Percentiles rank a stretch among this genome's conserved stretches.
phyloP scores from a whole-genome alignment of 2,113 vertebrate species.

The Balaenoptera acutorostrata region DNA sequence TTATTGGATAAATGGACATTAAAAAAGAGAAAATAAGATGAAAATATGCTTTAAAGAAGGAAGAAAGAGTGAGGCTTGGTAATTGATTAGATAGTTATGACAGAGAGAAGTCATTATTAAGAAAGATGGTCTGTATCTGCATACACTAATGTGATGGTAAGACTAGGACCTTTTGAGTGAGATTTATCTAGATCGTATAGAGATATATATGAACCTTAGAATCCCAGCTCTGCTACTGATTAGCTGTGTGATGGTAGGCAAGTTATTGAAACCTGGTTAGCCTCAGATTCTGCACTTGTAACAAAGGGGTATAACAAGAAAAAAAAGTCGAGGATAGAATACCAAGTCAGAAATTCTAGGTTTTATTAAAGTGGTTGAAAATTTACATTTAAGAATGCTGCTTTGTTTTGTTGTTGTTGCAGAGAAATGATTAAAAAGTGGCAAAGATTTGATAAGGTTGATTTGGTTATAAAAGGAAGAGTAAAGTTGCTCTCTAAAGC shows the following conservation, averaged over 20 bases:
- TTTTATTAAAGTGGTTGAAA: background rate
- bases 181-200: background rate
- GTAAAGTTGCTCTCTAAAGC: background rate
- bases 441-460: background rate
- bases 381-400: background rate
- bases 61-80: background rate
- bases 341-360: background rate
- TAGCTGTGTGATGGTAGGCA: background rate
- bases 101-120: background rate
- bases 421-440: background rate
- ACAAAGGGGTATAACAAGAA: background rate
- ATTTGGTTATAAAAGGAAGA: background rate
- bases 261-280: background rate
- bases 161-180: background rate
- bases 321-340: background rate
- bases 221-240: background rate
- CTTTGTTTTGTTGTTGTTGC: background rate
- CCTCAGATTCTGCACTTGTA: background rate
- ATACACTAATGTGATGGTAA: background rate
- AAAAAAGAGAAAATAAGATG: background rate
- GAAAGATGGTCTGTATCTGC: background rate
- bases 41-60: background rate
- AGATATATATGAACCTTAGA: background rate
- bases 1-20: background rate
- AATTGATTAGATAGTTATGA: background rate